A percentile compares a stretch with the other conserved stretches of the same genome.
Conservation (phyloP, 2,888 invertebrate species). For the Lithophane socia region DNA sequence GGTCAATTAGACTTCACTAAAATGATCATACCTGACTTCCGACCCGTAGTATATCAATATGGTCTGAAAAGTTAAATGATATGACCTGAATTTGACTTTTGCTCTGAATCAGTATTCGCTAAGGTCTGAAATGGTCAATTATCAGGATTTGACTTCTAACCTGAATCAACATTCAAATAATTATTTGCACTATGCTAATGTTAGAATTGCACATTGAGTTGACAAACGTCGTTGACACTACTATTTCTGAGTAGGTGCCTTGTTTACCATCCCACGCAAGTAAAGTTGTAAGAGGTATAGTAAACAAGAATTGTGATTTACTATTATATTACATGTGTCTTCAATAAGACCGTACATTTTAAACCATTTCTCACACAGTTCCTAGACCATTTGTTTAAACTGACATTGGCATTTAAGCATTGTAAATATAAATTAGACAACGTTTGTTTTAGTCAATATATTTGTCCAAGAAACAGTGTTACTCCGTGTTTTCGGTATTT, state of each 20-base stretch:
- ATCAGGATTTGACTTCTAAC: constrained; percentile 18
- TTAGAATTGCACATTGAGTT: neutral
- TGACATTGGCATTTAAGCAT: constrained; percentile 31
- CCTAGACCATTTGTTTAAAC: neutral
- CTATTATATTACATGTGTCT: neutral
- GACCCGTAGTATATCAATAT: neutral
- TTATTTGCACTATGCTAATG: constrained; percentile 4
- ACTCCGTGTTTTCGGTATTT: constrained; percentile 11
- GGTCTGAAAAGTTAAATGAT: constrained; percentile 5
- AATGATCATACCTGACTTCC: constrained; percentile 12
- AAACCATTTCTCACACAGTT: constrained; percentile 1
- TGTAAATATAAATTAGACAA: constrained; percentile 4
- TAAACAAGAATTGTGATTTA: constrained; percentile 21
- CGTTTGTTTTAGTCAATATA: constrained; percentile 7
- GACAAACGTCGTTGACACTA: constrained; percentile 9
- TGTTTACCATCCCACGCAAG: constrained; percentile 59
- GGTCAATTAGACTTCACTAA: neutral
- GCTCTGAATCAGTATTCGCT: constrained; percentile 1
- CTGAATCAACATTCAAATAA: neutral
- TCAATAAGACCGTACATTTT: neutral
- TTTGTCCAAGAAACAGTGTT: constrained; percentile 11
- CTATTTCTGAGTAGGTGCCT: constrained; percentile 16
- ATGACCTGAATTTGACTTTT: constrained; percentile 9
- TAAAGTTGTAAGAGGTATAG: constrained; percentile 44
- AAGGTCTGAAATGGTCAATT: constrained; percentile 1